Conservation (phyloP, 2,888 invertebrate genomes). For the Metalampra italica region DNA sequence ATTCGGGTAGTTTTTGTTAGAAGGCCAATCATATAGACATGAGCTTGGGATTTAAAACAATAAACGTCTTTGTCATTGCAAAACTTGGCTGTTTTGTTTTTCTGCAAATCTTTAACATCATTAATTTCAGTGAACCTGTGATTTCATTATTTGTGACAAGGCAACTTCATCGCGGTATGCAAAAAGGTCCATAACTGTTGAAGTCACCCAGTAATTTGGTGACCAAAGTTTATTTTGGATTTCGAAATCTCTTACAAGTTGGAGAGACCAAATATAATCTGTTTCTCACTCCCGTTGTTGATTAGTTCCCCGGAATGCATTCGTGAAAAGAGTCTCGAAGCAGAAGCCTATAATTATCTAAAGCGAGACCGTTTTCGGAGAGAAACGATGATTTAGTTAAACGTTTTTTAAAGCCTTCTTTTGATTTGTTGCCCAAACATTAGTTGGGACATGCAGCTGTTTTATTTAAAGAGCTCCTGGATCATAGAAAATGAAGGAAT, state of each 20-base stretch:
- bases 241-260: not conserved
- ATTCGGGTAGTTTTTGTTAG: too few relatives aligned
- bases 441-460: constrained; percentile 33
- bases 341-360: constrained; percentile 72
- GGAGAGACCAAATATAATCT: not conserved
- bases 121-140: not conserved
- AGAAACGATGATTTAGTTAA: constrained; percentile 74
- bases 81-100: too few relatives aligned
- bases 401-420: constrained; percentile 65
- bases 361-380: constrained; percentile 65
- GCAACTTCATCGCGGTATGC: too few relatives aligned
- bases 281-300: constrained; percentile 38
- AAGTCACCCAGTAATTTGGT: not conserved
- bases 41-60: too few relatives aligned
- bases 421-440: constrained; percentile 71
- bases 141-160: not conserved
- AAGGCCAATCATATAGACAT: too few relatives aligned
- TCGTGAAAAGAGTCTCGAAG: constrained; percentile 35
- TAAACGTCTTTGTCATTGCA: too few relatives aligned
- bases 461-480: constrained; percentile 20
- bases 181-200: not conserved
- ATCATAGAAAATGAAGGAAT: too few relatives aligned
- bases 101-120: too few relatives aligned
- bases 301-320: constrained; percentile 56
- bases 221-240: not conserved